Evolutionary conservation across 2,888 invertebrate species (phyloP).

Genomic region (Rhagophthalmus giganteus): DNA sequence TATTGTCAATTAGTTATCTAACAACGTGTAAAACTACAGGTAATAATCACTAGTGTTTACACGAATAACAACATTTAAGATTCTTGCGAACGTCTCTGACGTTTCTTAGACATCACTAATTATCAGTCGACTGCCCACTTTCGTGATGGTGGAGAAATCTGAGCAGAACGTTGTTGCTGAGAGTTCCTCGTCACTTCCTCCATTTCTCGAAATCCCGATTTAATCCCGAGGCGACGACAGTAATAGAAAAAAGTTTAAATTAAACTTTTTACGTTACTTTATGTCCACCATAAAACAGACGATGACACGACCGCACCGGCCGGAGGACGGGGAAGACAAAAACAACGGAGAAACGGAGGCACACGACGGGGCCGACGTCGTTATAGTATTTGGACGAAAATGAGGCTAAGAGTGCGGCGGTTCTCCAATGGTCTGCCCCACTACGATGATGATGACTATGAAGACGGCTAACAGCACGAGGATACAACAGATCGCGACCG

Average conservation of each 20-base stretch:
- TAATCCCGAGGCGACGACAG: background rate
- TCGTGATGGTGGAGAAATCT: slow-evolving; percentile 19
- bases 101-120: slow-evolving; percentile 18
- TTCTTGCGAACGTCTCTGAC: slow-evolving; percentile 23
- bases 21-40: slow-evolving; percentile 29
- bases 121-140: slow-evolving; percentile 24
- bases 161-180: slow-evolving; percentile 18
- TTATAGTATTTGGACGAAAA: background rate
- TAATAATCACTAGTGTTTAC: slow-evolving; percentile 27
- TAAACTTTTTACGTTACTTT: slow-evolving; percentile 12
- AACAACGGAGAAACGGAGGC: slow-evolving; percentile 9
- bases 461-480: slow-evolving; percentile 78
- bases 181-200: slow-evolving; percentile 16
- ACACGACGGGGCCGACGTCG: slow-evolving; percentile 7
- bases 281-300: slow-evolving; percentile 14
- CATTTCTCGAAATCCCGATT: slow-evolving; percentile 9
- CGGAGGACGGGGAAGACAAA: slow-evolving; percentile 29
- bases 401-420: slow-evolving; percentile 49
- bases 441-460: slow-evolving; percentile 79
- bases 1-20: slow-evolving; percentile 28
- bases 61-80: slow-evolving; percentile 26
- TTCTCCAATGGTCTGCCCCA: slow-evolving; percentile 72
- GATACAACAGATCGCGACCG: slow-evolving; percentile 82
- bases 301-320: slow-evolving; percentile 18
- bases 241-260: slow-evolving; percentile 4